Percentiles rank a stretch among this genome's conserved stretches.
These are phyloP conservation scores for Phasia obesa DNA, from an alignment of 2,888 invertebrate genomes.

Conservation along the genomic window DNA sequence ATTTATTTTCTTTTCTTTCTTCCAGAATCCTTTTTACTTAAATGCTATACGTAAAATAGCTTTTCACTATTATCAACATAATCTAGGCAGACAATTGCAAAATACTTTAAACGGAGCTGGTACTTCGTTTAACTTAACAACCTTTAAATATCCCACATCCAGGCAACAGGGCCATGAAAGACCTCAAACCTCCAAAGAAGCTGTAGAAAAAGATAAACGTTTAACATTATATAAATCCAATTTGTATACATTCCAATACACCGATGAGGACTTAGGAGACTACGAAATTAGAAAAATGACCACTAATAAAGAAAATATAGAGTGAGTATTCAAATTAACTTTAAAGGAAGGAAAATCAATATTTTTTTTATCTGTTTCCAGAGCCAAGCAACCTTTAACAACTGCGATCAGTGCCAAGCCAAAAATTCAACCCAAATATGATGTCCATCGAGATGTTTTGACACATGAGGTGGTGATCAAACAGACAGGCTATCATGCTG, in stretches of 20 bases:
- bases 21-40: slow-evolving; percentile 75
- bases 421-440: slow-evolving; percentile 78
- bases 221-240: slow-evolving; percentile 30
- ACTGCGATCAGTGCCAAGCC: slow-evolving; percentile 71
- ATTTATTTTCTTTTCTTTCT: slow-evolving; percentile 25
- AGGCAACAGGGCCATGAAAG: slow-evolving; percentile 42
- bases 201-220: slow-evolving; percentile 42
- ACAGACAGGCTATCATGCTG: slow-evolving; percentile 79
- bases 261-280: slow-evolving; percentile 75
- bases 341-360: no score
- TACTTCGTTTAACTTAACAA: slow-evolving; percentile 69
- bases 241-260: slow-evolving; percentile 68
- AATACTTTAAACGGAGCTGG: slow-evolving; percentile 72
- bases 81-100: slow-evolving; percentile 40
- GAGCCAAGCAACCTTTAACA: slow-evolving; percentile 76
- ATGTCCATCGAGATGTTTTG: slow-evolving; percentile 80
- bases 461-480: slow-evolving; percentile 80
- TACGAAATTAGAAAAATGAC: slow-evolving; percentile 75
- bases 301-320: slow-evolving; percentile 74
- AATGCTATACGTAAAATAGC: slow-evolving; percentile 76
- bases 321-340: slow-evolving; percentile 74
- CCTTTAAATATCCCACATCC: slow-evolving; percentile 54
- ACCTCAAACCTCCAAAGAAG: slow-evolving; percentile 28
- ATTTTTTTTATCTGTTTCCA: slow-evolving; percentile 41
- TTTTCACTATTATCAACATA: slow-evolving; percentile 72